These are phyloP conservation scores for Indri indri DNA, from an alignment of 2,113 vertebrate genomes.

Conservation along the genomic window DNA sequence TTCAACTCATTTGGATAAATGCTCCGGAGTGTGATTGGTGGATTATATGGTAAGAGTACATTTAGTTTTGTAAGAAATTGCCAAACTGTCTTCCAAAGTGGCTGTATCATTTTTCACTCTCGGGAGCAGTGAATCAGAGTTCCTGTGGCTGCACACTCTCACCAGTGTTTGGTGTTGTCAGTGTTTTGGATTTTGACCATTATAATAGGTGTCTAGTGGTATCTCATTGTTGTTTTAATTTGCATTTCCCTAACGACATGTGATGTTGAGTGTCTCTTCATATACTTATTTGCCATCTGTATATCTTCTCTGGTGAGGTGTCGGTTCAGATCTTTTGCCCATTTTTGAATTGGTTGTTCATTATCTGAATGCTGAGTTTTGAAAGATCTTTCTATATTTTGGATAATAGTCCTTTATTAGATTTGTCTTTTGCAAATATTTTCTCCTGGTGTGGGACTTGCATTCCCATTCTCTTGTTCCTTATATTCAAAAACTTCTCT, in stretches of 20 bases:
- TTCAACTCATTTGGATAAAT: neutral
- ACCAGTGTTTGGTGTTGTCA: neutral
- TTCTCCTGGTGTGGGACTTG: neutral
- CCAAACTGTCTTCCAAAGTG: neutral
- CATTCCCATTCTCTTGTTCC: neutral
- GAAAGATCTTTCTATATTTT: neutral
- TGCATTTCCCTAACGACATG: neutral
- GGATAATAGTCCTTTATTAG: neutral
- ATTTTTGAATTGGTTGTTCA: neutral
- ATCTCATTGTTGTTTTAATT: neutral
- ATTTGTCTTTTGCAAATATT: neutral
- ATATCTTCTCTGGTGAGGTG: neutral
- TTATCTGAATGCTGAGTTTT: neutral
- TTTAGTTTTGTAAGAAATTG: neutral
- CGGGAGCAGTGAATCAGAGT: neutral
- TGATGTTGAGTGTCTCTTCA: neutral
- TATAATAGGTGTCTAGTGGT: neutral
- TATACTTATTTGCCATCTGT: neutral
- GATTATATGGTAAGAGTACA: neutral
- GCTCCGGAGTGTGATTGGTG: neutral
- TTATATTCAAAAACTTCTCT: neutral
- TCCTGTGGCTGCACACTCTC: neutral
- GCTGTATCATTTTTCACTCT: neutral
- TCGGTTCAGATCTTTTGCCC: neutral
- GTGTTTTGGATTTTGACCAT: neutral